Percentiles rank a stretch among this genome's conserved stretches.
Conservation (phyloP, 2,888 invertebrate genomes). For the Fissipunctia ypsillon region DNA sequence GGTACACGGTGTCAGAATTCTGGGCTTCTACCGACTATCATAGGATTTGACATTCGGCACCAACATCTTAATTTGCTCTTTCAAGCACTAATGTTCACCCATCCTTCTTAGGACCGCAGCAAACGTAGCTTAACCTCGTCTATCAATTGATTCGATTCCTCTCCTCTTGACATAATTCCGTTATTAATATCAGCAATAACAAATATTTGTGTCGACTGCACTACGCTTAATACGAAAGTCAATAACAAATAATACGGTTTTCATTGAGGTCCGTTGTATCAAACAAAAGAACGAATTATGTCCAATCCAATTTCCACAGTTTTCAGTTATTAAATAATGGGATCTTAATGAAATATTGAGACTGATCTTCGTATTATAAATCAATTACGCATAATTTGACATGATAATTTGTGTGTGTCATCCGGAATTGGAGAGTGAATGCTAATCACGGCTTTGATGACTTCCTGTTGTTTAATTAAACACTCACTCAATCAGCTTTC, state of each 20-base stretch:
- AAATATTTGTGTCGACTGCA: neutral
- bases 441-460: conserved; percentile 23
- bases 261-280: neutral
- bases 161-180: neutral
- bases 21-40: neutral
- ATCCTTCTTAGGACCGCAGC: neutral
- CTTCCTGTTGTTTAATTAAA: conserved; percentile 29
- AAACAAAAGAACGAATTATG: conserved; percentile 11
- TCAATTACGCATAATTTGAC: conserved; percentile 24
- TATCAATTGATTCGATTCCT: neutral
- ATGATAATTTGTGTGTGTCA: conserved; percentile 35
- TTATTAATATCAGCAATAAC: neutral
- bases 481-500: neutral
- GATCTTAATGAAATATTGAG: conserved; percentile 25
- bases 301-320: conserved; percentile 4
- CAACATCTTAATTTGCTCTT: neutral
- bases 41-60: neutral
- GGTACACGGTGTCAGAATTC: no score
- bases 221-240: conserved; percentile 4
- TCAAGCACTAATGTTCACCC: no score
- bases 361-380: neutral
- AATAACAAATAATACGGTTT: conserved; percentile 23
- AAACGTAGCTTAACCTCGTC: neutral
- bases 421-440: conserved; percentile 12
- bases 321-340: neutral